Evolutionary conservation across 2,113 vertebrate species (phyloP).

Genomic region (Antidorcas marsupialis): DNA sequence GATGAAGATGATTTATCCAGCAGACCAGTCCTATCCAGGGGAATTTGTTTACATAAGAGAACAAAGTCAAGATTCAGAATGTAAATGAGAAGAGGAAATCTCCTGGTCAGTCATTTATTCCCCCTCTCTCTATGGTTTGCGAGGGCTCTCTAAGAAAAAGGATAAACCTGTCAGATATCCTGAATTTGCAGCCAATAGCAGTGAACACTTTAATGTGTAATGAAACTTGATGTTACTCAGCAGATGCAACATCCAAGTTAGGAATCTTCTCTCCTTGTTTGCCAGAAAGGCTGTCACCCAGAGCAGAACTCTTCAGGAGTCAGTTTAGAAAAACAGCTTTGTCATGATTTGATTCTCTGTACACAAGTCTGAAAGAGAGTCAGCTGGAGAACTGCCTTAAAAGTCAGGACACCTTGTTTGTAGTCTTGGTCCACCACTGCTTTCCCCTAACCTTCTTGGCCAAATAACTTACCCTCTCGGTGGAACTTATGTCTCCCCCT

Average conservation of each 20-base stretch:
- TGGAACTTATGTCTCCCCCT: neutral
- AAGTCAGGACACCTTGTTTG: neutral
- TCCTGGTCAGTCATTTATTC: conserved; percentile 20
- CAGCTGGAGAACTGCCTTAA: neutral
- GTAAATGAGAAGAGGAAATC: conserved; percentile 48
- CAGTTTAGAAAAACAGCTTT: conserved; percentile 17
- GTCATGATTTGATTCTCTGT: neutral
- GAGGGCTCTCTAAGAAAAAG: conserved; percentile 12
- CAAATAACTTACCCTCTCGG: neutral
- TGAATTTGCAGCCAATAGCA: conserved; percentile 41
- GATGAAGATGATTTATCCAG: neutral
- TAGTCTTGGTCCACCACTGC: neutral
- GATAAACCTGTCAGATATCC: conserved; percentile 45
- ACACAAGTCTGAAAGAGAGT: neutral
- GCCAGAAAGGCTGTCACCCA: conserved; percentile 2
- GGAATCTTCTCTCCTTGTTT: conserved; percentile 28
- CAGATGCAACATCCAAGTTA: neutral
- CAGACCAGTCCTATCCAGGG: neutral
- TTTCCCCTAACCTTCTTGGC: neutral
- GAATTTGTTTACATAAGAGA: conserved; percentile 30
- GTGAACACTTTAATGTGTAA: conserved; percentile 39
- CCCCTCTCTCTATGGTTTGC: conserved; percentile 14
- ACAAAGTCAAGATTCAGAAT: neutral
- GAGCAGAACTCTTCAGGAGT: conserved; percentile 15
- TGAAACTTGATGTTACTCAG: conserved; percentile 55